A percentile compares a stretch with the other conserved stretches of the same genome.
Evolutionary conservation across 2,113 vertebrate genomes (phyloP).

Genomic region (Phrynocephalus versicolor): DNA sequence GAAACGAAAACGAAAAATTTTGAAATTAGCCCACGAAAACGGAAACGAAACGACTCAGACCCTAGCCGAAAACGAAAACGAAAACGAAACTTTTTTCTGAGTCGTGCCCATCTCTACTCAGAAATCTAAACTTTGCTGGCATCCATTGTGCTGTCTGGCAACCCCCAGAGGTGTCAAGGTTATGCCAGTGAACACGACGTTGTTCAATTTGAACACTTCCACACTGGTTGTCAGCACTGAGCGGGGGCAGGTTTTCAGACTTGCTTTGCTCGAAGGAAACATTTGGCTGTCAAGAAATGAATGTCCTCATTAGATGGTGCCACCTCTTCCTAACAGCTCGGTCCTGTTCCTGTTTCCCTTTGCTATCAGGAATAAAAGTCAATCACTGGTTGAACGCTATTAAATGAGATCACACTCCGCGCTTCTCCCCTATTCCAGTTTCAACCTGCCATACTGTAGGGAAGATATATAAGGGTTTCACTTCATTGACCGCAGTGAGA

Average conservation of each 20-base stretch:
- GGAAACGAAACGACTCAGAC: no score
- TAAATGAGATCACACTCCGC: background rate
- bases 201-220: background rate
- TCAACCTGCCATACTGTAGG: background rate
- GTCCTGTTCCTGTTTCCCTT: background rate
- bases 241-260: background rate
- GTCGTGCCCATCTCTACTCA: no score
- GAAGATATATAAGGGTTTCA: background rate
- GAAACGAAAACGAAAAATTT: no score
- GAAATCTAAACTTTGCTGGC: background rate
- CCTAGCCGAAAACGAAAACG: no score
- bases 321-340: background rate
- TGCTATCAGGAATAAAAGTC: background rate
- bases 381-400: background rate
- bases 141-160: constrained; percentile 1
- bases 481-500: background rate
- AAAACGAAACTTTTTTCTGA: no score
- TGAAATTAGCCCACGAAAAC: no score
- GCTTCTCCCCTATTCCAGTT: background rate
- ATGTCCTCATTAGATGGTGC: background rate
- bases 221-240: constrained; percentile 2
- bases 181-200: background rate
- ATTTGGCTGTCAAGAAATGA: constrained; percentile 9
- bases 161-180: background rate
- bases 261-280: background rate